These are phyloP conservation scores for Nebria salina DNA, from an alignment of 2,888 invertebrate genomes.

Conservation along the genomic window DNA sequence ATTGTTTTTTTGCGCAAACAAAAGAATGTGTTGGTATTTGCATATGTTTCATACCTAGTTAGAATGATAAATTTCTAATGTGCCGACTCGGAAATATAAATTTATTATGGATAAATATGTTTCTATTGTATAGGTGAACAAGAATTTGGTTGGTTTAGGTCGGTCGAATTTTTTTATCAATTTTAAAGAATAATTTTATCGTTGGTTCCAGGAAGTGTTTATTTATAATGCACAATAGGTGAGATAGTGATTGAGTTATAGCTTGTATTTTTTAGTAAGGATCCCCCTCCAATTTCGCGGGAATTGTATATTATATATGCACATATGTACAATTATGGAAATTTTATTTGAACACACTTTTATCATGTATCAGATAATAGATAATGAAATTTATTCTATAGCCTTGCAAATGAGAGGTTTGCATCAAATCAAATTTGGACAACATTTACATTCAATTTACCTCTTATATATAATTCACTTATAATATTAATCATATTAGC, in stretches of 20 bases:
- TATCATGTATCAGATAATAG: no score
- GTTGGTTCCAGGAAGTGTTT: neutral
- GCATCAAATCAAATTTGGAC: no score
- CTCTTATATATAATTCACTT: no score
- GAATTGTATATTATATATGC: neutral
- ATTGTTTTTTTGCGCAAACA: neutral
- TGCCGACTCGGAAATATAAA: neutral
- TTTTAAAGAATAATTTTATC: neutral
- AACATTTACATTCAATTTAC: no score
- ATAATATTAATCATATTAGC: no score
- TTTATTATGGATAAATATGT: neutral
- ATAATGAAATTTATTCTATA: no score
- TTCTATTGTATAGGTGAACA: neutral
- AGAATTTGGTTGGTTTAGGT: neutral
- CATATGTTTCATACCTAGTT: neutral
- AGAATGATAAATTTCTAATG: neutral
- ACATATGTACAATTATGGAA: neutral
- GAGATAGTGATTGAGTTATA: neutral
- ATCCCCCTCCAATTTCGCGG: neutral
- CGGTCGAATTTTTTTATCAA: neutral
- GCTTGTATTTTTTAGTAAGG: neutral
- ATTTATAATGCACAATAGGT: neutral
- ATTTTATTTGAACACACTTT: no score
- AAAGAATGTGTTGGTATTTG: neutral
- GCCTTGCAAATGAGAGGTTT: no score